These are phyloP conservation scores for Cheilosia soror DNA, from an alignment of 2,888 invertebrate genomes.

Conservation along the genomic window DNA sequence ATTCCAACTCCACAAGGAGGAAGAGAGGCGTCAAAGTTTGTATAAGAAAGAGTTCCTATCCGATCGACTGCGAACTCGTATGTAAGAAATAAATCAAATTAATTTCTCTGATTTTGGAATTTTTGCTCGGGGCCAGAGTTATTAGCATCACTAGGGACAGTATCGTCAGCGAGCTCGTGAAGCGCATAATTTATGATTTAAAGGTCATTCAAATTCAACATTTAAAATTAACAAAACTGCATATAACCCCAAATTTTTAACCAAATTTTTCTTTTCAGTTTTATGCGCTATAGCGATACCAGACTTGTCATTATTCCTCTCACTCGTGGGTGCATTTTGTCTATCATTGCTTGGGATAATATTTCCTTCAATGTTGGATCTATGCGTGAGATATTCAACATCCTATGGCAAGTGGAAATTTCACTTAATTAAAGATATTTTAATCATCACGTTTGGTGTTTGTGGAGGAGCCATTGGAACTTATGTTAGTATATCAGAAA, in stretches of 20 bases:
- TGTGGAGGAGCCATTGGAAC: constrained; percentile 91
- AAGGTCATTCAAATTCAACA: too few species aligned
- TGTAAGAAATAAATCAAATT: too few species aligned
- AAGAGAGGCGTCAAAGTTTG: too few species aligned
- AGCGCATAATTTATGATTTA: too few species aligned
- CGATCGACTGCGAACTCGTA: too few species aligned
- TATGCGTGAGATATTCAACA: constrained; percentile 88
- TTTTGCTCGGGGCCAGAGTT: too few species aligned
- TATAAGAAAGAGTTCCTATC: too few species aligned
- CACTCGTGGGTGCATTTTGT: constrained; percentile 96
- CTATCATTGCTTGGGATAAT: constrained; percentile 95
- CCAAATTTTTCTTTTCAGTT: constrained; percentile 85
- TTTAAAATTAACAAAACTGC: too few species aligned
- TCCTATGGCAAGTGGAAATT: constrained; percentile 89
- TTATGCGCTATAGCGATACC: constrained; percentile 93
- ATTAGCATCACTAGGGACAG: too few species aligned
- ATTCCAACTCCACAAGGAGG: too few species aligned
- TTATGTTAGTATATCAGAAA: constrained; percentile 81
- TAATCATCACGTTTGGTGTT: constrained; percentile 89
- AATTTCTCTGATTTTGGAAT: neutral
- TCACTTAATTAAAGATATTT: constrained; percentile 89
- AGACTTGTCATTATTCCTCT: constrained; percentile 94
- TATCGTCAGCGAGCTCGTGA: too few species aligned
- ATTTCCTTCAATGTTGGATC: constrained; percentile 95
- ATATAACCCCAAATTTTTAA: too few species aligned